Percentiles rank a stretch among this genome's conserved stretches.
These are phyloP conservation scores for Macheiramphus alcinus DNA, from an alignment of 2,113 vertebrate species.

Conservation along the genomic window DNA sequence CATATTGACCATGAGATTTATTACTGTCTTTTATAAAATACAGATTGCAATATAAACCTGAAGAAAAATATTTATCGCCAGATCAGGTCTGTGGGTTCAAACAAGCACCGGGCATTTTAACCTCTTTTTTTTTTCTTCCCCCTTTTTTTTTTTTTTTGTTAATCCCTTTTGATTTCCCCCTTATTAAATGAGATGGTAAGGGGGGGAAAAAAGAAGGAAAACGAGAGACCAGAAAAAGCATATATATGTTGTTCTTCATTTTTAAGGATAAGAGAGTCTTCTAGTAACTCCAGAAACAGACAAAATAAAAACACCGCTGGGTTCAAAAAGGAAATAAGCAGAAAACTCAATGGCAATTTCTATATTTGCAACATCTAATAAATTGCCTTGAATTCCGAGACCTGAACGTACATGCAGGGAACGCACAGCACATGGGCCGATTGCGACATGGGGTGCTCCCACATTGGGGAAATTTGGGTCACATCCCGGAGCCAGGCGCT, in stretches of 20 bases:
- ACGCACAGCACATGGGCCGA: background rate
- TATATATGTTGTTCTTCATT: background rate
- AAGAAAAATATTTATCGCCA: background rate
- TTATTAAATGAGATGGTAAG: background rate
- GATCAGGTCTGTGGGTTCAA: background rate
- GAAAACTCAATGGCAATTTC: background rate
- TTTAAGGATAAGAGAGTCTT: background rate
- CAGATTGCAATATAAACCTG: background rate
- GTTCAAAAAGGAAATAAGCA: background rate
- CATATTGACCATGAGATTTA: constrained; percentile 8
- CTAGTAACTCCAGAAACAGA: background rate
- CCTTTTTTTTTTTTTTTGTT: too few relatives aligned
- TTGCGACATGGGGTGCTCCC: background rate
- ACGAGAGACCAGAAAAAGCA: background rate
- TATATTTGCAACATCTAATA: background rate
- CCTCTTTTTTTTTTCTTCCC: background rate
- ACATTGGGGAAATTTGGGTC: constrained; percentile 9
- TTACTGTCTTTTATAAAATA: background rate
- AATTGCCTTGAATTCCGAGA: background rate
- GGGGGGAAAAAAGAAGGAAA: background rate
- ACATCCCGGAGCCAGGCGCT: background rate
- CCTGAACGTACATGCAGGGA: background rate
- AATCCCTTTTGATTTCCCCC: background rate
- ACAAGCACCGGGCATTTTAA: background rate
- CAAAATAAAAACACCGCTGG: background rate